These are phyloP conservation scores for Bos taurus DNA, from an alignment of 2,113 vertebrate genomes.

Conservation along the genomic window DNA sequence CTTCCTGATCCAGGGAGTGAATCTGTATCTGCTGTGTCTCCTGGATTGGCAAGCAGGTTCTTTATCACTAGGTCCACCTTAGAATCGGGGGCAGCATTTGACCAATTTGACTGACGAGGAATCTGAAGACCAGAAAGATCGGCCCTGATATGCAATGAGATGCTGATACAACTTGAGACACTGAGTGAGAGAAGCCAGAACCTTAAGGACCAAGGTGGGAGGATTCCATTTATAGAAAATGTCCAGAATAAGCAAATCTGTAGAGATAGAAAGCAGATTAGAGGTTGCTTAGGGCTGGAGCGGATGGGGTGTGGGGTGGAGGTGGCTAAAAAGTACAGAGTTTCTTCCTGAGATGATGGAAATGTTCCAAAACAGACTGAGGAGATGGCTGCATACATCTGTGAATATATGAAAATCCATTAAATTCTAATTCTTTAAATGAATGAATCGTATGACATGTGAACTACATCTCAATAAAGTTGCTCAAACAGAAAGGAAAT, in stretches of 20 bases:
- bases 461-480: neutral
- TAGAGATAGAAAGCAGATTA: neutral
- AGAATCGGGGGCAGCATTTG: rapidly evolving
- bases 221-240: rapidly evolving
- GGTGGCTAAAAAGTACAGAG: no score
- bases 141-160: neutral
- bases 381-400: rapidly evolving
- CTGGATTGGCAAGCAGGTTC: neutral
- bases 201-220: rapidly evolving
- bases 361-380: neutral
- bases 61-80: neutral
- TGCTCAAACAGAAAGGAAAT: neutral
- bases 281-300: neutral
- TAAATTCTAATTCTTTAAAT: neutral
- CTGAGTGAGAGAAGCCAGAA: neutral
- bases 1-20: neutral
- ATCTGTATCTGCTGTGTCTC: neutral
- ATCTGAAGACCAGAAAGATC: neutral
- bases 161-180: rapidly evolving
- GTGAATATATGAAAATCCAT: neutral
- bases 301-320: rapidly evolving
- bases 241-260: neutral
- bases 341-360: neutral
- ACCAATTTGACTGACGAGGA: rapidly evolving
- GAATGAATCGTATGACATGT: rapidly evolving